Evolutionary conservation across 1,140 invertebrate genomes (phyloP), one percentile per base, ranked within the genome.

Genomic region (Trachymyrmex septentrionalis): DNA sequence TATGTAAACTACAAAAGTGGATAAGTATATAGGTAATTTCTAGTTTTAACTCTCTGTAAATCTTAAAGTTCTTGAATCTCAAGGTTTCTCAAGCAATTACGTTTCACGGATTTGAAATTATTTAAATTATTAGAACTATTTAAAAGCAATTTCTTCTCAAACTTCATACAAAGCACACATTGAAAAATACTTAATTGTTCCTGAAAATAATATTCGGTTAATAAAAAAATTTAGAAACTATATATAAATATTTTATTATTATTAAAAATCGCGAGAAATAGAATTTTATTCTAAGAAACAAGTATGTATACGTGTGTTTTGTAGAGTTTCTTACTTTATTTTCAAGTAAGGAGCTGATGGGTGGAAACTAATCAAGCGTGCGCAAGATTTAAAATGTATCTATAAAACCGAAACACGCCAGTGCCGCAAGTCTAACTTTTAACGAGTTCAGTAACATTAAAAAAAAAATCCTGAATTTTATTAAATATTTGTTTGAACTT

Each of bases 171-270:
- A 38, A n/a, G 19, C 3, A 21, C 1, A 21, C 10, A 57, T 21
- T 34, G 19, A 34, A 2, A 0, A 9, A 64, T 10, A 64, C 10
- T 38, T 9, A 66, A 21, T 67, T 66, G 30, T 64, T 64, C 9
- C 9, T 3, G 19, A 66, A 66, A 16, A 66, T 44, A 67, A 67
- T 44, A 67, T 44, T 67, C n/a, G 0, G 0, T 19, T 66, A 38
- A 66, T 66, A 38, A 64, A n/a, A n/a, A n/a, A n/a, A 64, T 64
- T 64, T 2, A 64, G 21, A 30, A 64, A 0, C 2, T 66, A 66
- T 67, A 38, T 66, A 66, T 67, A 38, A 38, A 44, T 21, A 38
- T 38, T 67, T 67, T 38, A 67, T 38, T 38, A 38, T 66, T 66
- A 66, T 44, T 67, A 7, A 38, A 9, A 21, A 44, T 44, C 34